phyloP scores from a whole-genome alignment of 2,888 invertebrate species.

The Ochropleura leucogaster region DNA sequence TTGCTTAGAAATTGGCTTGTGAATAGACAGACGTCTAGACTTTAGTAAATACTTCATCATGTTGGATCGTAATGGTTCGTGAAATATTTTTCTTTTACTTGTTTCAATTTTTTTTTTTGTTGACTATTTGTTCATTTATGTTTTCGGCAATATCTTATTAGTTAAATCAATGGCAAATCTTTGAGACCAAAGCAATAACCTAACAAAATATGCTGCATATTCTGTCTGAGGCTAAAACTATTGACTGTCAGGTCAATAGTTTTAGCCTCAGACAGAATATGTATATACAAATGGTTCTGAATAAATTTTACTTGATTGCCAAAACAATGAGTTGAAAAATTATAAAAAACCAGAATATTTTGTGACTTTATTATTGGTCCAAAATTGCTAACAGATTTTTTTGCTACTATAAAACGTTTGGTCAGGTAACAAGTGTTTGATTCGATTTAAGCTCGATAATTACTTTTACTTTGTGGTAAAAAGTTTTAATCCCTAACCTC shows the following conservation, averaged over 20 bases:
- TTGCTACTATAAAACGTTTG: background rate
- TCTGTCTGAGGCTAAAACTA: too few species aligned
- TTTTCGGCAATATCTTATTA: background rate
- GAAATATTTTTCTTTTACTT: background rate
- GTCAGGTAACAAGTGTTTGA: background rate
- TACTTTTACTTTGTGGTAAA: constrained; percentile 8
- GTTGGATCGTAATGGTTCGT: background rate
- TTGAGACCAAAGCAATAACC: background rate
- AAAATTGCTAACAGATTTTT: background rate
- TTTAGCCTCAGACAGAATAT: too few species aligned
- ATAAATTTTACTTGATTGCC: background rate
- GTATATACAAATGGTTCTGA: background rate
- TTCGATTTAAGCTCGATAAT: constrained; percentile 31
- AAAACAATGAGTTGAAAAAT: background rate
- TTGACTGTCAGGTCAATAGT: too few species aligned
- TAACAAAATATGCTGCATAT: background rate
- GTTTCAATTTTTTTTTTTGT: background rate
- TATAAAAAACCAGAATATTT: background rate
- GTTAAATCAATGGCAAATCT: background rate
- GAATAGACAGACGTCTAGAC: constrained; percentile 15
- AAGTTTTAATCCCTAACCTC: constrained; percentile 38
- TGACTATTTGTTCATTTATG: background rate
- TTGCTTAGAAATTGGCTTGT: constrained; percentile 10
- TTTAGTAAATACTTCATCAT: background rate
- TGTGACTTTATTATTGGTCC: background rate